A percentile compares a stretch with the other conserved stretches of the same genome.
Conservation (phyloP, 2,888 invertebrate species). For the Punctoribates punctum region DNA sequence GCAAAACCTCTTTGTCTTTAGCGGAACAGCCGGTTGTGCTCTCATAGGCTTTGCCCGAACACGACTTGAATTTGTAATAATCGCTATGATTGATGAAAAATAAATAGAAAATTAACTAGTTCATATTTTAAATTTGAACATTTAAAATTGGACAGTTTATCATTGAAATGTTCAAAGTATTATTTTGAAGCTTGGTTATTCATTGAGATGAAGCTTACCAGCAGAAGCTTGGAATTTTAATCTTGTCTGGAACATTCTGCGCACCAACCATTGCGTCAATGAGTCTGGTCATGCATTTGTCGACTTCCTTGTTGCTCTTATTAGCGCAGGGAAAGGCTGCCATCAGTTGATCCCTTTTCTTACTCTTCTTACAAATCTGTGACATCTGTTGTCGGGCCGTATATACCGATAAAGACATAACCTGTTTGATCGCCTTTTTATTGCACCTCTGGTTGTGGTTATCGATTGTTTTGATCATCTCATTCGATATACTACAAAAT, state of each 20-base stretch:
- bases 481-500: background rate
- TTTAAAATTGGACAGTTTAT: too few relatives aligned
- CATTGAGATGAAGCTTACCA: background rate
- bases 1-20: background rate
- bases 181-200: background rate
- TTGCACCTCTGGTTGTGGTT: conserved; percentile 12
- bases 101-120: too few relatives aligned
- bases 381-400: background rate
- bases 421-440: background rate
- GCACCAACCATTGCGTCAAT: conserved; percentile 17
- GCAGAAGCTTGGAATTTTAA: background rate
- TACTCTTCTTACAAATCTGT: background rate
- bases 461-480: background rate
- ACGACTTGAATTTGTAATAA: conserved; percentile 4
- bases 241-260: conserved; percentile 4
- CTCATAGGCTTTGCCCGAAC: background rate
- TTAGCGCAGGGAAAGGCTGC: conserved; percentile 10
- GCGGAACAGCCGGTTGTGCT: background rate
- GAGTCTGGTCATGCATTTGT: conserved; percentile 5
- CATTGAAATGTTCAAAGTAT: too few relatives aligned
- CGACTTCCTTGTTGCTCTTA: background rate
- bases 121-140: too few relatives aligned
- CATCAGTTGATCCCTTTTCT: background rate
- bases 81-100: background rate
- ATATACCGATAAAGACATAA: conserved; percentile 3